These are phyloP conservation scores for Monomorium pharaonis DNA, from an alignment of 1,140 invertebrate species.

Conservation along the genomic window DNA sequence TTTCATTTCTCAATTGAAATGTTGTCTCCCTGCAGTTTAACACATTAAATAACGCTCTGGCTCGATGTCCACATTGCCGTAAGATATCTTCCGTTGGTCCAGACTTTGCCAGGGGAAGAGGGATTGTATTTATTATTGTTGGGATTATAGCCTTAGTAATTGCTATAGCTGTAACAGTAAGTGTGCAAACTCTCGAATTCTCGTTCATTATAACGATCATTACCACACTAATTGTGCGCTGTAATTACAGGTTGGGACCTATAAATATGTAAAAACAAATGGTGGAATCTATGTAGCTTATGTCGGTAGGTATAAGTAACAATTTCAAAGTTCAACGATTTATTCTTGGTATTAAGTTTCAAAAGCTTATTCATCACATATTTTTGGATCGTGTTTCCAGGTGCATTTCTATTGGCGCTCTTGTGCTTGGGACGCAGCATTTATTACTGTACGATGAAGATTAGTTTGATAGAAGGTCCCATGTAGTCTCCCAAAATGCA, in stretches of 20 bases:
- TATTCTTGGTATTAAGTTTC: neutral
- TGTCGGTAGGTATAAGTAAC: conserved; percentile 86
- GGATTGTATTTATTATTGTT: conserved; percentile 92
- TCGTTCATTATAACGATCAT: neutral
- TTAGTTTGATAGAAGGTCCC: conserved; percentile 93
- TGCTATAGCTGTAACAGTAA: conserved; percentile 93
- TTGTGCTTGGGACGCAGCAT: conserved; percentile 91
- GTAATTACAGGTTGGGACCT: conserved; percentile 85
- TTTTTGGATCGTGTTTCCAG: conserved; percentile 52
- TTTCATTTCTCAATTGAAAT: neutral
- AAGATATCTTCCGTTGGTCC: conserved; percentile 97
- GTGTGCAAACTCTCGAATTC: conserved; percentile 74
- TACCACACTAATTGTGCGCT: neutral
- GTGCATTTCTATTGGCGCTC: conserved; percentile 89
- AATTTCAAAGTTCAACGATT: neutral
- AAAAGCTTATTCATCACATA: neutral
- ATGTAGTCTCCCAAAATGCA: conserved; percentile 85
- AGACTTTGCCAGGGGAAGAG: conserved; percentile 92
- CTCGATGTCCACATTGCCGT: conserved; percentile 97
- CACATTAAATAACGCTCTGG: conserved; percentile 95
- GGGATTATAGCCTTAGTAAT: conserved; percentile 90
- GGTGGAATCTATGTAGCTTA: conserved; percentile 94
- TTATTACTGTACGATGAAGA: conserved; percentile 96
- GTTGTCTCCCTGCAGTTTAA: conserved; percentile 92
- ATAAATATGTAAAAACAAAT: conserved; percentile 84